Base-by-base conservation (phyloP, 1,140 invertebrate species). In the Zaprionus camerounensis region DNA sequence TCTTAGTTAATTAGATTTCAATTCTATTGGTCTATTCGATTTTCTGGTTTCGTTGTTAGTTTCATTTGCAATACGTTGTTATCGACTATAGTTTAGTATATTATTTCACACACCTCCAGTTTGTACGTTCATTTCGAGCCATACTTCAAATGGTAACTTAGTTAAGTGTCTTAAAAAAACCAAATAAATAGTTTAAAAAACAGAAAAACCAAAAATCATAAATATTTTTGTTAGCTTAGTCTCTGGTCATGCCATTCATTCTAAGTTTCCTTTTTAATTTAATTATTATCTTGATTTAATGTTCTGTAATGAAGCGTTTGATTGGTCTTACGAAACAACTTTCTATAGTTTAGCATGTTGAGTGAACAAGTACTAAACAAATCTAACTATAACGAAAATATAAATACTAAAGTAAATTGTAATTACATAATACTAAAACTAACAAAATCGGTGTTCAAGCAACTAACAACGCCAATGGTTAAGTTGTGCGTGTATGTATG, bases 271-370 rank as follows among this genome's bases (percentile, higher is more conserved):
- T 64, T 51, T 66, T 31, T 58, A 5, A 44, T 71, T 71, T 57
- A 15, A 57, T 64, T 66, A 58, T 76, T 7, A 31, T 31, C 63
- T 69, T 70, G 51, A 68, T 80, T 76, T 74, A 58, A 59, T 56
- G 67, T 80, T 90, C 31, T 82, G 78, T 90, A 81, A 72, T 90
- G 70, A 76, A 85, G 67, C 76, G 82, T 90, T 90, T 85, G 79
- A 90, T 90, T 90, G 81, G 81, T 85, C 72, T 79, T 76, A 76
- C 56, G 67, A 90, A 74, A 59, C 74, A 86, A 80, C 62, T 65
- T 75, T 81, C 67, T 72, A 79, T 84, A 90, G 85, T 77, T 82
- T 77, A 78, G 85, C 85, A 90, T 90, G 85, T 90, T 85, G 73
- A 85, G 85, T 75, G 81, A 82, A 76, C 53, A 72, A 76, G 73